Percentiles rank a stretch among this genome's conserved stretches.
These are phyloP conservation scores for Pangasius sanitwongsei DNA, from an alignment of 2,797 vertebrate species.

Conservation along the genomic window DNA sequence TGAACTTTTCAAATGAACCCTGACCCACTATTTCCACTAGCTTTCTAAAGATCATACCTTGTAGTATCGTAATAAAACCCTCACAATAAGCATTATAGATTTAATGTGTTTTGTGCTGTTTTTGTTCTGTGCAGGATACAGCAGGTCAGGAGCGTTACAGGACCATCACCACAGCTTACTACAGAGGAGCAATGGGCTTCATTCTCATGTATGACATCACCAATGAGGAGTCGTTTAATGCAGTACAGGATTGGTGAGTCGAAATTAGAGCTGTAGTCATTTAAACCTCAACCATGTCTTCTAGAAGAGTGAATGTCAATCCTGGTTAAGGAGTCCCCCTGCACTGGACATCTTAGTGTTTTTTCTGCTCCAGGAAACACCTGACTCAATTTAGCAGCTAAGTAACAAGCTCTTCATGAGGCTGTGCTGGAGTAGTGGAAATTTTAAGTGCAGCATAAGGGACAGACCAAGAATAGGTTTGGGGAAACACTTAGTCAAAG, in stretches of 20 bases:
- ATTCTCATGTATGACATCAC: constrained; percentile 97
- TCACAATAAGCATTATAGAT: neutral
- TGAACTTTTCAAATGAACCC: neutral
- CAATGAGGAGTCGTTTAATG: constrained; percentile 92
- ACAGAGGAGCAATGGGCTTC: constrained; percentile 94
- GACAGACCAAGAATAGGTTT: neutral
- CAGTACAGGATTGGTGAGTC: constrained; percentile 88
- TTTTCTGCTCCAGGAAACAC: neutral
- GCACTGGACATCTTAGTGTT: neutral
- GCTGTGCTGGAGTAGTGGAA: constrained; percentile 2
- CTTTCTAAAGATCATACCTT: neutral
- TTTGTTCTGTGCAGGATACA: constrained; percentile 79
- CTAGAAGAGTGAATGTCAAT: neutral
- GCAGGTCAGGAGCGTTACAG: constrained; percentile 95
- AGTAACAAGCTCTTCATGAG: neutral
- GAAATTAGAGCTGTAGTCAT: neutral
- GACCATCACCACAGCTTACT: constrained; percentile 96
- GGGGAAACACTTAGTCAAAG: neutral
- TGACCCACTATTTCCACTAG: neutral
- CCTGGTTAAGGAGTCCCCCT: neutral
- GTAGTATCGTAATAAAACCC: neutral
- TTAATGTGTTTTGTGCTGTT: neutral
- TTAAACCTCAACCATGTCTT: neutral
- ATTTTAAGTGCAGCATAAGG: neutral
- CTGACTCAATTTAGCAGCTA: neutral